phyloP scores from a whole-genome alignment of 2,797 vertebrate species.

The Cephalopachus bancanus region DNA sequence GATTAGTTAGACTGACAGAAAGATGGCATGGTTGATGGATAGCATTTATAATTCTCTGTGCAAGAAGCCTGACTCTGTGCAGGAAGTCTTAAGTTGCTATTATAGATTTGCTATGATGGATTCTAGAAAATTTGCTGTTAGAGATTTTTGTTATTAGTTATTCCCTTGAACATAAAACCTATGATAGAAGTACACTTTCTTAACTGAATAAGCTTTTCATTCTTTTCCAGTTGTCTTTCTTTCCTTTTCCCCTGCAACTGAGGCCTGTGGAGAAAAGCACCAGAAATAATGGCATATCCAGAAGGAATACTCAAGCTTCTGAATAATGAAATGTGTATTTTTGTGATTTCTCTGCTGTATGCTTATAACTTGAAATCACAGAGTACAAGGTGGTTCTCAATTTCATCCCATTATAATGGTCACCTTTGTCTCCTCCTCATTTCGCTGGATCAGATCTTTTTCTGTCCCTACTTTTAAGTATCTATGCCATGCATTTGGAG shows the following conservation, averaged over 20 bases:
- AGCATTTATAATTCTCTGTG: slow-evolving; percentile 12
- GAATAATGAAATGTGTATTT: background rate
- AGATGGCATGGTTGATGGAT: background rate
- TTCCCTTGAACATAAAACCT: slow-evolving; percentile 32
- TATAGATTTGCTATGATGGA: slow-evolving; percentile 18
- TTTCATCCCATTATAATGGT: background rate
- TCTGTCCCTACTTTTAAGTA: background rate
- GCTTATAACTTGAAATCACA: background rate
- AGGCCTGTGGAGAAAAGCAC: slow-evolving; percentile 28
- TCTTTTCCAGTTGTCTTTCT: background rate
- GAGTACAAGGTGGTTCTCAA: background rate
- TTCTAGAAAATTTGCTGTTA: slow-evolving; percentile 42
- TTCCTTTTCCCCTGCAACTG: slow-evolving; percentile 44
- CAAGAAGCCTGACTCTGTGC: background rate
- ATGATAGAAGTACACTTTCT: slow-evolving; percentile 31
- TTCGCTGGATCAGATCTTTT: background rate
- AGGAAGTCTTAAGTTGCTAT: slow-evolving; percentile 17
- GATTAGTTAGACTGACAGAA: background rate
- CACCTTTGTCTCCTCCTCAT: background rate
- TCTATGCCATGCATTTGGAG: background rate
- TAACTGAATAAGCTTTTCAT: background rate
- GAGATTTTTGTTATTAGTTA: background rate
- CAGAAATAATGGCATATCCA: slow-evolving; percentile 3
- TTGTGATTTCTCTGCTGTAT: background rate
- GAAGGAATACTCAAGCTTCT: background rate